Evolutionary conservation across 2,113 vertebrate species (phyloP).

Genomic region (Malurus elegans): DNA sequence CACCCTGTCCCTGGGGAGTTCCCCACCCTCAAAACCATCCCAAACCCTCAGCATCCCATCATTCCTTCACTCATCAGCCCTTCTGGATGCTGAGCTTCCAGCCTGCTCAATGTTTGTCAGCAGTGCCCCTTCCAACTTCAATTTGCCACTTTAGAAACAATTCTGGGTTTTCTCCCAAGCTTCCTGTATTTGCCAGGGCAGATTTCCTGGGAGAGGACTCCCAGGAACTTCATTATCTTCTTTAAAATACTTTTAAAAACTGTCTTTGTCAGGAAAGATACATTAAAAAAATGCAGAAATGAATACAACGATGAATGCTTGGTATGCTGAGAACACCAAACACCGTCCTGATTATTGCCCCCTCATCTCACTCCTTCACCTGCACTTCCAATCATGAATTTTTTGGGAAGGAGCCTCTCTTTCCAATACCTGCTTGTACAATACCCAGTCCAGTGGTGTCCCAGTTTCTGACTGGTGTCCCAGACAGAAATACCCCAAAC

Average conservation of each 20-base stretch:
- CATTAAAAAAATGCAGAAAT: neutral
- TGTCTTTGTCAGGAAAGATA: neutral
- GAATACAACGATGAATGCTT: neutral
- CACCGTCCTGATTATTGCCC: neutral
- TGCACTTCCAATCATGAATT: neutral
- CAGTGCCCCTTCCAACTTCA: neutral
- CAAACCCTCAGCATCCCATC: neutral
- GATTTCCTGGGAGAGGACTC: neutral
- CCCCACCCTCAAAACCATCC: neutral
- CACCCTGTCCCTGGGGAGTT: neutral
- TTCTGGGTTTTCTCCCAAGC: neutral
- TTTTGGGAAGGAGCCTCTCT: neutral
- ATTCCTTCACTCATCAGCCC: neutral
- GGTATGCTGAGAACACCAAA: neutral
- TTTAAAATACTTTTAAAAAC: neutral
- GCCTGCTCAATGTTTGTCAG: neutral
- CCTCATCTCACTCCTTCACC: neutral
- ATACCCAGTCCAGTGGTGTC: neutral
- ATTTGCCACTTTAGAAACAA: neutral
- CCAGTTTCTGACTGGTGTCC: neutral
- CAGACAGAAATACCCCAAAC: neutral
- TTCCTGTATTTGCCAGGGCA: neutral
- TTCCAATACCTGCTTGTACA: neutral
- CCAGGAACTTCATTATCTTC: neutral
- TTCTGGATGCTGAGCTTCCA: neutral